These are phyloP conservation scores for Anastrepha ludens DNA, from an alignment of 1,140 invertebrate species.

Conservation along the genomic window DNA sequence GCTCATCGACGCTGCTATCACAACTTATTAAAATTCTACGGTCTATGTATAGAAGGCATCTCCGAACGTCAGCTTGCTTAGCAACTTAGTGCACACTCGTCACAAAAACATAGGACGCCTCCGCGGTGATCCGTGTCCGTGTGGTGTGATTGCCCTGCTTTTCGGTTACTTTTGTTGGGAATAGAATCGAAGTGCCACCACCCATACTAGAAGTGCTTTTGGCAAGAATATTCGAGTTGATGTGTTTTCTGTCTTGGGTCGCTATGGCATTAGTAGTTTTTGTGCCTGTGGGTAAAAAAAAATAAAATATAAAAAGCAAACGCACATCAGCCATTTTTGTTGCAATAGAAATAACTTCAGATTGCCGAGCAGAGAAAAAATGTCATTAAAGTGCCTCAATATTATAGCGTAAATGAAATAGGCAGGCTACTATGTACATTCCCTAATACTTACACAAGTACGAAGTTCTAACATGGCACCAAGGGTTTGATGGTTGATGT, in stretches of 20 bases:
- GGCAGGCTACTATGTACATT: neutral
- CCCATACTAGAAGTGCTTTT: neutral
- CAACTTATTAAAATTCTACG: neutral
- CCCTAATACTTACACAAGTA: neutral
- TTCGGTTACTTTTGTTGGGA: neutral
- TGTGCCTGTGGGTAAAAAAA: neutral
- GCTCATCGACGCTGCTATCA: neutral
- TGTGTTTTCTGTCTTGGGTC: neutral
- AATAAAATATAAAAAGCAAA: neutral
- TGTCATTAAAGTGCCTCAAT: neutral
- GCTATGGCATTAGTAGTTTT: neutral
- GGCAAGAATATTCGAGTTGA: neutral
- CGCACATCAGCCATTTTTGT: neutral
- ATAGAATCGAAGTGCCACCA: neutral
- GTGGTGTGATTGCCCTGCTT: neutral
- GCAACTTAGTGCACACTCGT: too few relatives aligned
- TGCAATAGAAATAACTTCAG: neutral
- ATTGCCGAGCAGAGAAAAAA: neutral
- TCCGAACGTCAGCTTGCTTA: too few relatives aligned
- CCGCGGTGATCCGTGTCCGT: neutral
- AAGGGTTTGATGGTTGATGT: neutral
- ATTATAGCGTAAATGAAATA: neutral
- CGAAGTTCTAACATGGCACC: neutral
- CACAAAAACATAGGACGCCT: neutral
- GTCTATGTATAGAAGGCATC: too few relatives aligned